Evolutionary conservation across 53 echinoderm and acorn worm species (phyloP), one percentile per base, ranked within the genome.

Genomic region (Arbacia lixula): DNA sequence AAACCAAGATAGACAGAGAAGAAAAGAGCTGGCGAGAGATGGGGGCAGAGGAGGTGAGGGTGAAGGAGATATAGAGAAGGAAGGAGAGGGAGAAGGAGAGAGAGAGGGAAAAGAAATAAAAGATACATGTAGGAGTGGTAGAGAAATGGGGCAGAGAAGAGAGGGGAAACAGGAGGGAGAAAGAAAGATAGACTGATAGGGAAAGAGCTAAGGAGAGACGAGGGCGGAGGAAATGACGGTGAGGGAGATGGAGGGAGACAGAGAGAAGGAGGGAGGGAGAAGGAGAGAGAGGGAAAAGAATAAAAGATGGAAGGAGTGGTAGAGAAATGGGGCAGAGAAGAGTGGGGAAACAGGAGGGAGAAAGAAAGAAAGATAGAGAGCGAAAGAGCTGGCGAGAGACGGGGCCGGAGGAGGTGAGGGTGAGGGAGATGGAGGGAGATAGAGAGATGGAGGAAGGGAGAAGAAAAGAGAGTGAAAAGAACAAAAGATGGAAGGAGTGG

Each of bases 291-390:
- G 31, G 63, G 14, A 63, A 8, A 30, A 1, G 6, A 6, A 20
- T 21, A 55, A 17, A 55, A 26, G 4, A 55, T 4, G 26, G 22
- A 55, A 55, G 21, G 5, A 55, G 4, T 21, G 12, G 19, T 63
- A 28, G 5, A 30, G 3, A 12, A 63, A 4, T 30, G 30, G 4
- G 63, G 30, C 2, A 63, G 63, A 63, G 12, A 63, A 12, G 29
- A 30, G 29, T 14, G 4, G 6, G 3, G 24, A 12, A 26, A 5
- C 8, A 3, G 19, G 5, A 55, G 55, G 24, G 55, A 55, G 55
- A 55, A 25, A 55, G 55, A 55, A 25, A 57, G 58, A 57, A 29
- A 57, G 25, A 57, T 25, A 57, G 58, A 57, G 25, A 57, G 58
- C 24, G 54, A 24, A 3, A 17, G 54, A 54, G 54, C 24, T 6